Evolutionary conservation across 1,140 invertebrate genomes (phyloP).

Genomic region (Drosophila bocki): DNA sequence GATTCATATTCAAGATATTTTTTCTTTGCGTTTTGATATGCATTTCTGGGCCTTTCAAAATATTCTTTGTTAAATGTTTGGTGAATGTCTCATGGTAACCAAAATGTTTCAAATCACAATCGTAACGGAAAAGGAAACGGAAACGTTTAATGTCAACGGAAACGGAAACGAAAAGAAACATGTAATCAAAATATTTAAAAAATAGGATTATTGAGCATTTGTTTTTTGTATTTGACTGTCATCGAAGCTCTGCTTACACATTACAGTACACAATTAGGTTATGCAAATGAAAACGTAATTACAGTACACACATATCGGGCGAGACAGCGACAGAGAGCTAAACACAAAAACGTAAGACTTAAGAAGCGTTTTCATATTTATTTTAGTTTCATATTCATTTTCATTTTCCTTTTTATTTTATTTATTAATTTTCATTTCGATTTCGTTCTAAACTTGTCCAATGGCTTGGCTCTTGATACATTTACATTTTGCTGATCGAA

Average conservation of each 20-base stretch:
- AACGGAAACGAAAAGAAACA: constrained; percentile 12
- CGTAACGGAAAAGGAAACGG: constrained; percentile 7
- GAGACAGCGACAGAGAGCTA: constrained; percentile 61
- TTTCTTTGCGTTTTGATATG: constrained; percentile 18
- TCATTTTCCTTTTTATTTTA: neutral
- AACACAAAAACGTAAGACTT: constrained; percentile 57
- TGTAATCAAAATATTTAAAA: constrained; percentile 22
- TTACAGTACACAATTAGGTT: constrained; percentile 77
- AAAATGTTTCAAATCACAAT: constrained; percentile 23
- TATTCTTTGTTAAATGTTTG: constrained; percentile 60
- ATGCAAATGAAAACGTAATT: constrained; percentile 63
- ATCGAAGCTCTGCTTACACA: constrained; percentile 83
- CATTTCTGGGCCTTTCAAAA: constrained; percentile 61
- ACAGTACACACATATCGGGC: constrained; percentile 64
- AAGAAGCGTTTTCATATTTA: constrained; percentile 40
- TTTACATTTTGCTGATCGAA: constrained; percentile 50
- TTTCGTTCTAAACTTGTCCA: constrained; percentile 9
- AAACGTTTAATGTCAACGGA: constrained; percentile 3
- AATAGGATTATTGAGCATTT: constrained; percentile 56
- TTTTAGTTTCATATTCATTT: neutral
- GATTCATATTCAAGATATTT: constrained; percentile 36
- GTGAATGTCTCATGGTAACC: constrained; percentile 54
- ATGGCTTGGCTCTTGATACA: constrained; percentile 36
- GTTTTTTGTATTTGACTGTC: constrained; percentile 77
- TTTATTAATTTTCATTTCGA: neutral